These are phyloP conservation scores for Eledona agricola DNA, from an alignment of 2,888 invertebrate species.

Conservation along the genomic window DNA sequence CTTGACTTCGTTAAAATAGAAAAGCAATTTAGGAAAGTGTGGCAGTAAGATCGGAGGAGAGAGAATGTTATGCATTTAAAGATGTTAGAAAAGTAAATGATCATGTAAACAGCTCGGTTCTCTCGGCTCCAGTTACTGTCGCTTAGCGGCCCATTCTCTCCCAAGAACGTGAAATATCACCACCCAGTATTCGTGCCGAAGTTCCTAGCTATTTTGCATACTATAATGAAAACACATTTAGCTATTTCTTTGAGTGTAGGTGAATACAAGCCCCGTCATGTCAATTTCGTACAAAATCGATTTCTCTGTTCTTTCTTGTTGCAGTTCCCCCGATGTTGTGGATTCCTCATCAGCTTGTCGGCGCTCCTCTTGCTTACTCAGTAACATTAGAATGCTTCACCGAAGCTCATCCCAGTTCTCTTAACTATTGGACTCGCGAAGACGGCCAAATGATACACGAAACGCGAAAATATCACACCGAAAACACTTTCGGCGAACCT, in stretches of 20 bases:
- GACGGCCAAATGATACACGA: constrained; percentile 91
- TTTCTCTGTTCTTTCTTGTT: constrained; percentile 48
- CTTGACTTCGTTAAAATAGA: constrained; percentile 42
- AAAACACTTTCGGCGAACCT: constrained; percentile 74
- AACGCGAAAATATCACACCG: constrained; percentile 81
- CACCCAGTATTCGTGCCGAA: constrained; percentile 47
- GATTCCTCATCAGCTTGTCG: constrained; percentile 91
- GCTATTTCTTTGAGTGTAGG: constrained; percentile 44
- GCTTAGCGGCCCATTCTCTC: constrained; percentile 46
- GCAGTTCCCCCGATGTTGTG: constrained; percentile 91
- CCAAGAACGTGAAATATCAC: constrained; percentile 53
- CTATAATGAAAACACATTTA: constrained; percentile 61
- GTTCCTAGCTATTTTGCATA: constrained; percentile 58
- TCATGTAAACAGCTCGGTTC: constrained; percentile 58
- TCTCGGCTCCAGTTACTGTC: constrained; percentile 47
- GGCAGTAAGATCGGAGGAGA: constrained; percentile 50
- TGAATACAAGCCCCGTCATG: constrained; percentile 32
- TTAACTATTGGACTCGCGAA: constrained; percentile 90
- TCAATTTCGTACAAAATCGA: constrained; percentile 32
- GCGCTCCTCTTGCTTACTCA: constrained; percentile 82
- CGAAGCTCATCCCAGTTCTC: constrained; percentile 89
- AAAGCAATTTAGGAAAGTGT: constrained; percentile 55
- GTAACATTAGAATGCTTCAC: constrained; percentile 89
- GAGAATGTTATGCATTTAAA: constrained; percentile 61
- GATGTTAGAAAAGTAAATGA: constrained; percentile 55